A percentile compares a stretch with the other conserved stretches of the same genome.
phyloP scores from a whole-genome alignment of 2,888 invertebrate species.

The Pharmacophagus antenor region DNA sequence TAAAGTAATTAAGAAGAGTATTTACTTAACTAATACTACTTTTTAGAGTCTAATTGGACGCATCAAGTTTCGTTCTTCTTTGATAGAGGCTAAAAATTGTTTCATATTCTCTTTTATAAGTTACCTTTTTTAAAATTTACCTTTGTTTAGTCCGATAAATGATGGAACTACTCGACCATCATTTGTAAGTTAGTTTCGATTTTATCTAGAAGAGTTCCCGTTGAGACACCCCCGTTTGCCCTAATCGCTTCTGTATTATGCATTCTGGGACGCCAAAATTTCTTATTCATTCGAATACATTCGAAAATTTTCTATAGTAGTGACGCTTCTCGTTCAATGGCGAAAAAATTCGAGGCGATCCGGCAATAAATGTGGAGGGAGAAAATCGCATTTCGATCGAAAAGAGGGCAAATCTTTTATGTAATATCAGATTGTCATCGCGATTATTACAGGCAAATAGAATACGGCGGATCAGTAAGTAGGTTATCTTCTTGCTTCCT shows the following conservation, averaged over 20 bases:
- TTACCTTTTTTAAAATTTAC: no score
- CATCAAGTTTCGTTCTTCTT: slow-evolving; percentile 48
- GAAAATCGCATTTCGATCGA: slow-evolving; percentile 80
- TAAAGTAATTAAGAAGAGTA: slow-evolving; percentile 11
- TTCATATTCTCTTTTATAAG: no score
- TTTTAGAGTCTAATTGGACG: slow-evolving; percentile 48
- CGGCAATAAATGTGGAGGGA: slow-evolving; percentile 75
- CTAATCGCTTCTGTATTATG: slow-evolving; percentile 48
- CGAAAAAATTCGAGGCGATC: slow-evolving; percentile 72
- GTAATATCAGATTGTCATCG: slow-evolving; percentile 81
- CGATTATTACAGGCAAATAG: slow-evolving; percentile 81
- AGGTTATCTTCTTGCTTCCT: slow-evolving; percentile 78
- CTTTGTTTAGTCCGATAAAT: background rate
- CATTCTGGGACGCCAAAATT: slow-evolving; percentile 66
- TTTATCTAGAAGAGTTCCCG: slow-evolving; percentile 1
- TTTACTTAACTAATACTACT: slow-evolving; percentile 41
- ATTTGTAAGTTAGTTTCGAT: no score
- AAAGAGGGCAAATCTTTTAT: slow-evolving; percentile 81
- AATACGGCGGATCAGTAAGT: slow-evolving; percentile 79
- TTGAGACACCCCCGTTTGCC: slow-evolving; percentile 13
- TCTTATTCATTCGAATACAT: slow-evolving; percentile 75
- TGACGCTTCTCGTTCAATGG: slow-evolving; percentile 69
- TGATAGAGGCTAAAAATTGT: slow-evolving; percentile 7
- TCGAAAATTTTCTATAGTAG: slow-evolving; percentile 70
- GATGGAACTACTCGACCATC: no score